These are phyloP conservation scores for Sebastiscus albofasciatus DNA, from an alignment of 2,797 vertebrate species.

Conservation along the genomic window DNA sequence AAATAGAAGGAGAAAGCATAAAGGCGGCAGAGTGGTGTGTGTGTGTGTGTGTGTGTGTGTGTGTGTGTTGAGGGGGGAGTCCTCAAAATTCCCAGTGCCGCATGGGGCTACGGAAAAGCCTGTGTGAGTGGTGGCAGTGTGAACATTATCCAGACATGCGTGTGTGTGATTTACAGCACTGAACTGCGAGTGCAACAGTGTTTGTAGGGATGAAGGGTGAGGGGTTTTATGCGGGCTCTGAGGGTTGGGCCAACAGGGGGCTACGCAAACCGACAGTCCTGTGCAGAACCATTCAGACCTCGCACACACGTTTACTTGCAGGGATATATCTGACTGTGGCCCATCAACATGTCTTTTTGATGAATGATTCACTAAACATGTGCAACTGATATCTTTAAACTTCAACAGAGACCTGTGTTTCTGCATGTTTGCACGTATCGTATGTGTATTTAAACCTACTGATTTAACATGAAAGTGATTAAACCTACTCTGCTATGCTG, in stretches of 20 bases:
- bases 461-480: background rate
- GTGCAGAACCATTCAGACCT: background rate
- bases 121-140: conserved; percentile 59
- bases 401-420: background rate
- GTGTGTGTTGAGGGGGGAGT: background rate
- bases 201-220: conserved; percentile 45
- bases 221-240: conserved; percentile 40
- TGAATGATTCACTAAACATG: conserved; percentile 15
- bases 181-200: conserved; percentile 57
- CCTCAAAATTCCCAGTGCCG: conserved; percentile 48
- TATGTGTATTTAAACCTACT: background rate
- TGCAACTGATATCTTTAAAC: conserved; percentile 14
- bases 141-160: conserved; percentile 74
- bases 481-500: background rate
- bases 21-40: conserved; percentile 24
- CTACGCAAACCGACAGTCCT: conserved; percentile 31
- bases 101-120: conserved; percentile 14
- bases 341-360: conserved; percentile 51
- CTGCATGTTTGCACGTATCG: background rate
- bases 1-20: conserved; percentile 63
- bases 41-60: too few species aligned
- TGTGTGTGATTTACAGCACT: conserved; percentile 68
- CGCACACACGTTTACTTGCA: background rate
- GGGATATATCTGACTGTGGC: conserved; percentile 3
- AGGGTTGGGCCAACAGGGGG: conserved; percentile 45